Conservation (phyloP, 2,888 invertebrate genomes). For the Abrostola triplasia region DNA sequence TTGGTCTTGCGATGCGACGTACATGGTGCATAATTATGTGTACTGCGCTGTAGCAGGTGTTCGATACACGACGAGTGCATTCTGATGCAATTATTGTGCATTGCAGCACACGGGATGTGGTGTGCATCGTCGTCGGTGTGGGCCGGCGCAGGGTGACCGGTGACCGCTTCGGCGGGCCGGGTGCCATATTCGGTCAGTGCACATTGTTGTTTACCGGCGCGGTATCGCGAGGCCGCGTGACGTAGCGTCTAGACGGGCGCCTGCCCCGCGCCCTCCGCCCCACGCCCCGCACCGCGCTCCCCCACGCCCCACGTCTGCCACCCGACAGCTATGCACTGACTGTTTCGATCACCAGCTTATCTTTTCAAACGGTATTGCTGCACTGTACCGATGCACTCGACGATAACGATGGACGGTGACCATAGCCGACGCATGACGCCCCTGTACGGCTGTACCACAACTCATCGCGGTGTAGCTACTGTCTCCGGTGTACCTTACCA, state of each 20-base stretch:
- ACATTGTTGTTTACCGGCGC: constrained; percentile 88
- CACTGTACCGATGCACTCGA: constrained; percentile 73
- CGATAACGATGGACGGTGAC: constrained; percentile 55
- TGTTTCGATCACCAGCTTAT: constrained; percentile 86
- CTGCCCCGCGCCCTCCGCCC: constrained; percentile 69
- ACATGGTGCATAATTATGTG: constrained; percentile 21
- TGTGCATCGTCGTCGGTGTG: constrained; percentile 56
- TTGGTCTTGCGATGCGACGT: not conserved
- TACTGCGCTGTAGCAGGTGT: not conserved
- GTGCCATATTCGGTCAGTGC: constrained; percentile 88
- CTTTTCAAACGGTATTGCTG: constrained; percentile 84
- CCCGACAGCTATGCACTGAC: constrained; percentile 81
- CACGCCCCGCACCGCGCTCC: constrained; percentile 54
- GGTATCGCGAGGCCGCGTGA: constrained; percentile 89
- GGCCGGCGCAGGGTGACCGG: constrained; percentile 72
- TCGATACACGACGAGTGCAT: constrained; percentile 17
- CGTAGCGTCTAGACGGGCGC: constrained; percentile 87
- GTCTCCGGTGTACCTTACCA: not conserved
- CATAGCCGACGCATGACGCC: constrained; percentile 46
- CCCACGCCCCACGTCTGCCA: constrained; percentile 61
- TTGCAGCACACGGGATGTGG: constrained; percentile 49
- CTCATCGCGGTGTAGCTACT: constrained; percentile 10
- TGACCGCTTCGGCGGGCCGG: constrained; percentile 72
- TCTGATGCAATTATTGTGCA: constrained; percentile 29
- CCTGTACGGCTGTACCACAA: constrained; percentile 8